Evolutionary conservation across 2,113 vertebrate genomes (phyloP), one percentile per base, ranked within the genome.

Genomic region (Seriola quinqueradiata): DNA sequence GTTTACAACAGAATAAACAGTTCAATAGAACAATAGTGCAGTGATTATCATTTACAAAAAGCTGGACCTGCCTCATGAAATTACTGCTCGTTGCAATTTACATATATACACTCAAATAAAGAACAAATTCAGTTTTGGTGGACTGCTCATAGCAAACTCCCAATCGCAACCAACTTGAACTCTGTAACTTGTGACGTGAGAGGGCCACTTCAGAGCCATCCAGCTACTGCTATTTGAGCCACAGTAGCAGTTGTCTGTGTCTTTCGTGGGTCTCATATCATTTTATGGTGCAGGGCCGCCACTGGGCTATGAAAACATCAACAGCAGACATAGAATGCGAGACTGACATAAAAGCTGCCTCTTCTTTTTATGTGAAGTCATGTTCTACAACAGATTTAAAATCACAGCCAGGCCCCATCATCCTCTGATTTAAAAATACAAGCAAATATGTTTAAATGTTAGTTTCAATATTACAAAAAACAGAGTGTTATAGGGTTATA

Each of bases 181-280:
- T 82, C 64, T 78, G 60, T 54, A 76, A n/a, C 79, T 71, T 70
- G 82, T 73, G 85, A 89, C 81, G 83, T 61, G 82, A 77, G 76
- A 79, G 76, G 68, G 58, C 46, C 68, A 84, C 90, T 89, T 89
- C 88, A 90, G 86, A 91, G 87, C 72, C n/a, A 57, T 42, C 57
- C 68, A 75, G 69, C 84, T 82, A 19, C 86, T 90, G 92, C 91
- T 71, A 92, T 93, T 75, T 89, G 93, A 94, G 94, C 90, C 86
- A 78, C 92, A 86, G 92, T 84, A 91, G 93, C 93, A 93, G 94
- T 94, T 94, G 93, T 93, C 90, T 87, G 83, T 87, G 89, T 90
- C 87, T 90, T 91, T 90, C 80, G 82, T 17, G 66, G 81, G 40
- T 89, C 86, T 78, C 84, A 81, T 88, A 71, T 87, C 79, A 79